Percentiles rank a stretch among this genome's conserved stretches.
Evolutionary conservation across 2,113 vertebrate genomes (phyloP).

Genomic region (Mus pahari): DNA sequence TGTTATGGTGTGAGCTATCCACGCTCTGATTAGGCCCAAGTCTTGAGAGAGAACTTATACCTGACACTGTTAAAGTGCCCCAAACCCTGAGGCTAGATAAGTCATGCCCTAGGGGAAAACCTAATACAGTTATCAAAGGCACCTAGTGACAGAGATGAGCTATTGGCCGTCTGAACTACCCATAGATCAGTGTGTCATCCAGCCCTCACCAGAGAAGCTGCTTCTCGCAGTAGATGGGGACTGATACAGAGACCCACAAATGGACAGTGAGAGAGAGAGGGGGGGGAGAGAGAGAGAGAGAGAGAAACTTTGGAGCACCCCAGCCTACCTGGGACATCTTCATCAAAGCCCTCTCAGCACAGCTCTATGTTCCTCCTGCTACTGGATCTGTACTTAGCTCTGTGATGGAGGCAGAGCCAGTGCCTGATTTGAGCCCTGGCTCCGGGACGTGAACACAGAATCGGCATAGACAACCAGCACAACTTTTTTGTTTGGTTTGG

Average conservation of each 20-base stretch:
- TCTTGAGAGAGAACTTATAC: not conserved
- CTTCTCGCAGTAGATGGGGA: not conserved
- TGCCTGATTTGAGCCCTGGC: not conserved
- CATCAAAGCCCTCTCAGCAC: not conserved
- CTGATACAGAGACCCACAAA: not conserved
- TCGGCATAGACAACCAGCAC: not conserved
- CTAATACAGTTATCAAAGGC: not conserved
- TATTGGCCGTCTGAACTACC: not conserved
- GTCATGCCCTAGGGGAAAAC: not conserved
- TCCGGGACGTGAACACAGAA: not conserved
- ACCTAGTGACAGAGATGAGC: not conserved
- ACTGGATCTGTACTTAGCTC: not conserved
- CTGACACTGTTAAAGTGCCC: not conserved
- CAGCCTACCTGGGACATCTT: not conserved
- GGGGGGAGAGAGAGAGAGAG: not conserved
- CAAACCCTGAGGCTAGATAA: not conserved
- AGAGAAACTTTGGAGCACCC: not conserved
- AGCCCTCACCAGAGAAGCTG: not conserved
- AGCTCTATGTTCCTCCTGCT: not conserved
- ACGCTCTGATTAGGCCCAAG: not conserved
- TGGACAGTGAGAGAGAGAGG: not conserved
- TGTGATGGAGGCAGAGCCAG: accelerated
- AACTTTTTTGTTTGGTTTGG: not conserved
- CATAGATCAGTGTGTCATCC: not conserved
- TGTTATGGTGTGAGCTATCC: not conserved